Evolutionary conservation across 2,797 vertebrate species (phyloP).

Genomic region (Zalophus californianus): DNA sequence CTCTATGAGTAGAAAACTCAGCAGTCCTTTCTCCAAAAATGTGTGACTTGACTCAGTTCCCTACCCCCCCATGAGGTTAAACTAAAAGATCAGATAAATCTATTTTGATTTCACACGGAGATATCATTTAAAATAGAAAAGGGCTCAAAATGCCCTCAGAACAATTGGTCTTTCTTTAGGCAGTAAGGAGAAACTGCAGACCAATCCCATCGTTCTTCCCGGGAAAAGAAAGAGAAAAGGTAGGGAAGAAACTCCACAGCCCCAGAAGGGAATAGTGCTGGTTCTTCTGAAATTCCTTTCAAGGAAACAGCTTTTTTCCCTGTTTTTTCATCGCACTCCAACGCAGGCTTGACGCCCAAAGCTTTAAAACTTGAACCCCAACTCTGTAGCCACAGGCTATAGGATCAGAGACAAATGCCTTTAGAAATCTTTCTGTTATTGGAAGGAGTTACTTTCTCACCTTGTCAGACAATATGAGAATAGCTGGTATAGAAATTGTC

Average conservation of each 20-base stretch:
- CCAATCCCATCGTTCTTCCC: neutral
- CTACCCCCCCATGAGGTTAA: neutral
- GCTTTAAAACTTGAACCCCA: neutral
- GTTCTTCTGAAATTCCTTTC: neutral
- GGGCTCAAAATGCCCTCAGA: neutral
- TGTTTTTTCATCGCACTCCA: neutral
- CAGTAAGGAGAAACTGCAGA: neutral
- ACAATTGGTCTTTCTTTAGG: neutral
- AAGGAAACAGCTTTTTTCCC: neutral
- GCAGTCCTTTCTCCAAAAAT: neutral
- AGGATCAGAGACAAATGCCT: slow-evolving; percentile 27
- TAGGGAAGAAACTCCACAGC: neutral
- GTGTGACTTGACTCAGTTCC: neutral
- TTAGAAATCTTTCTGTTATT: neutral
- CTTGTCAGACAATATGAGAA: neutral
- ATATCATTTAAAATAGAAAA: slow-evolving; percentile 35
- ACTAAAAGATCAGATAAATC: neutral
- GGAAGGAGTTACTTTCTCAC: slow-evolving; percentile 30
- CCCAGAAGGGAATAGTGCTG: neutral
- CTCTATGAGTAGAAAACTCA: neutral
- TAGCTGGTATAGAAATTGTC: neutral
- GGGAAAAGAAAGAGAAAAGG: neutral
- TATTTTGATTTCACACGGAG: neutral
- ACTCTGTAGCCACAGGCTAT: neutral
- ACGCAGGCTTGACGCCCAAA: neutral